Base-by-base conservation (phyloP, 2,888 invertebrate species). In the Andrena marginata region DNA sequence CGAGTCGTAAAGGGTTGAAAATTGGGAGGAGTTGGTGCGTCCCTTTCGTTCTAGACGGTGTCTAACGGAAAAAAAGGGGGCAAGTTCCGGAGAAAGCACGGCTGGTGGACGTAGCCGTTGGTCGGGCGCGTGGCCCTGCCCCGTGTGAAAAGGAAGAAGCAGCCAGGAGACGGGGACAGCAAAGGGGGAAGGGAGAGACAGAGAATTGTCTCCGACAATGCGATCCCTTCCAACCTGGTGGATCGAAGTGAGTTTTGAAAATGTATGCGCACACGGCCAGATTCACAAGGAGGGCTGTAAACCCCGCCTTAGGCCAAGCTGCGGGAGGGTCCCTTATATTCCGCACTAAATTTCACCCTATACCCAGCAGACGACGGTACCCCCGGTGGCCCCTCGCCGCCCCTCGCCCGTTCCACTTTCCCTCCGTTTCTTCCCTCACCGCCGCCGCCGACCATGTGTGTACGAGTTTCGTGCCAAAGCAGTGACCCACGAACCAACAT, bases 241-340 rank as follows among this genome's bases (percentile, higher is more conserved):
- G 89, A 88, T 90, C 85, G 85, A 87, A 89, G 83, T 87, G 91
- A 91, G 89, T 87, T 90, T 92, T 88, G 91, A 91, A 91, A 92
- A 91, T 90, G 91, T 92, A 92, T 93, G 91, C 92, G 93, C 92
- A 93, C 93, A 93, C 93, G 93, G 92, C 93, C 93, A 93, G 93
- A 94, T 94, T 94, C 94, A 92, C 94, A 93, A 92, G 92, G 90
- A 94, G 93, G 89, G 93, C 93, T 94, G 93, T 93, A 94, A 94
- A 93, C 92, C 93, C 90, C 91, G 93, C 94, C 94, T 92, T 90
- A 88, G 93, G 94, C 94, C 86, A 91, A 91, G 89, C 87, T 91
- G n/a, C 87, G 90, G 89, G 91, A 90, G 85, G 89, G 87, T 90
- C 90, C 87, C 90, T 89, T 87, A 89, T 87, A 88, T 88, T 85